Percentiles rank a stretch among this genome's conserved stretches.
Evolutionary conservation across 1,140 invertebrate genomes (phyloP).

Genomic region (Drosophila baimaii): DNA sequence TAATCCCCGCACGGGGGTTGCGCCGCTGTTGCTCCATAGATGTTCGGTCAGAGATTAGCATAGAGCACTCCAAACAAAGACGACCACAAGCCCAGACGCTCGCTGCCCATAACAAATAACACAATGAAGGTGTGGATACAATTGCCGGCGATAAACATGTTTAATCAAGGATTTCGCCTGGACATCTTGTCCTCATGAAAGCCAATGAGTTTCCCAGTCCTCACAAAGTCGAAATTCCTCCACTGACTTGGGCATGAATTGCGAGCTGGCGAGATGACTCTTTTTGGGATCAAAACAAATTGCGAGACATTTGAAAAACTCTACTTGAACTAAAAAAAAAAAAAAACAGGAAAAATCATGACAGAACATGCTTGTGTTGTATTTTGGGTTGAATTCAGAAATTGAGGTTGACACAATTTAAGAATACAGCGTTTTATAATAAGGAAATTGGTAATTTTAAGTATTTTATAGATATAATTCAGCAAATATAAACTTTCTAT

Average conservation of each 20-base stretch:
- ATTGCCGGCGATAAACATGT: constrained; percentile 51
- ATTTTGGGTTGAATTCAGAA: no score
- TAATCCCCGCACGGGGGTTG: constrained; percentile 49
- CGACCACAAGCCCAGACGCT: constrained; percentile 67
- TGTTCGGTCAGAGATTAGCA: constrained; percentile 77
- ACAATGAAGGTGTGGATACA: constrained; percentile 60
- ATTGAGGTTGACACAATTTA: no score
- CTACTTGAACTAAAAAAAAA: neutral
- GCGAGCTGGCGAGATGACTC: constrained; percentile 8
- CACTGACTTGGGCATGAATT: neutral
- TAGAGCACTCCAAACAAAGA: constrained; percentile 66
- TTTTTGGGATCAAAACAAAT: constrained; percentile 8
- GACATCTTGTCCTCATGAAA: constrained; percentile 18
- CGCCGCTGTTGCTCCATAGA: constrained; percentile 55
- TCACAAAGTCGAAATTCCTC: constrained; percentile 7
- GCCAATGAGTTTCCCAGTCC: constrained; percentile 15
- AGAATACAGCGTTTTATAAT: no score
- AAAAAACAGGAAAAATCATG: neutral
- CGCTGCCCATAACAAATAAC: constrained; percentile 63
- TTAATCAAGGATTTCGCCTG: constrained; percentile 46
- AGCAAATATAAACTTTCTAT: neutral
- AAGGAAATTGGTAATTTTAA: no score
- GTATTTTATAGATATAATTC: neutral
- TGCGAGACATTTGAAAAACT: neutral
- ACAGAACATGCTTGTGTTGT: neutral